Evolutionary conservation across 2,888 invertebrate species (phyloP), one percentile per base, ranked within the genome.

Genomic region (Chrysodeixis includens): DNA sequence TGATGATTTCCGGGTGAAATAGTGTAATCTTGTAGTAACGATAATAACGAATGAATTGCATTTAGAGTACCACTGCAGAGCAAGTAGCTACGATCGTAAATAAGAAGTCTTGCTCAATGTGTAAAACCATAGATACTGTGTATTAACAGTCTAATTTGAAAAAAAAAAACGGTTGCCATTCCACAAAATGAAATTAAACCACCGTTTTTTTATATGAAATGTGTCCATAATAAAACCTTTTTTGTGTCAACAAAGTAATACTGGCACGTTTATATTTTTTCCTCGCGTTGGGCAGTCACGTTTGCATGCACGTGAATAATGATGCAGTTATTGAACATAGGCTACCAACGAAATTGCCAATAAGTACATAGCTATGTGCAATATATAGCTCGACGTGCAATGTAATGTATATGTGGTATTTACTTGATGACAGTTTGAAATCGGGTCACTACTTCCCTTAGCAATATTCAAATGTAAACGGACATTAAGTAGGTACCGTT

Each of bases 1-100:
- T 69, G 63, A 62, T 66, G 52, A 46, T 57, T 60, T 65, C 59
- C 62, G 53, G 57, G 56, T 52, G 18, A 44, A 1, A 22, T 51
- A 53, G 26, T 16, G n/a, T 9, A 35, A 35, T 35, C 12, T 14
- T 14, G 12, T 14, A 14, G 10, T 1, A 35, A 35, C 10, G 35
- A 10, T 35, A 35, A 35, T 35, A 35, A 0, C 12, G 10, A 12
- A 35, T 6, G 26, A 26, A 26, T 26, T 26, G 6, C 6, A 26
- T 26, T 26, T 26, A 26, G 26, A 26, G 6, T 26, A 26, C n/a
- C 26, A 26, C 26, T 6, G 6, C 26, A 26, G 26, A 4, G 26
- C 6, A n/a, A n/a, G 26, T 26, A 26, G 2, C 3, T 26, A 26
- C 6, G 26, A 26, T 26, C 3, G 26, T 6, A 6, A 26, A 26